Base-by-base conservation (phyloP, 1,140 invertebrate species). In the Campoletis sonorensis region DNA sequence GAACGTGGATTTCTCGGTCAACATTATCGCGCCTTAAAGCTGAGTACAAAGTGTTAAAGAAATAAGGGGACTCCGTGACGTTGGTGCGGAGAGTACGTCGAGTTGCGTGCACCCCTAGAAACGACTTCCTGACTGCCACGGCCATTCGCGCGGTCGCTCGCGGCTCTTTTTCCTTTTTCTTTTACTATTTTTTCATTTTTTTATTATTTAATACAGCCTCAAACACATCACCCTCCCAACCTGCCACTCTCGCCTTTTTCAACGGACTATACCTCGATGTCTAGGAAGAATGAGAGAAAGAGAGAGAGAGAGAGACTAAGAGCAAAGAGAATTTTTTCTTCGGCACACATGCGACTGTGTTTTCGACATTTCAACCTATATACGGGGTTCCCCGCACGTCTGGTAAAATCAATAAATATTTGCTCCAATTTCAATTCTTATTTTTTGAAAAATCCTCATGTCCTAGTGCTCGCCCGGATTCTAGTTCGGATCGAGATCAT, bases 51-150 rank as follows among this genome's bases (percentile, higher is more conserved):
- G 30, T 1, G 11, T n/a, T n/a, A n/a, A 58, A n/a, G 40, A 23
- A 23, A 13, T n/a, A 26, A 67, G 61, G 26, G 23, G 23, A 15
- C 5, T 10, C 23, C 27, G 1, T 67, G 54, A 58, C 7, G 54
- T 45, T 4, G 61, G 61, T 2, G 27, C 18, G 61, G 61, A 15
- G 27, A 21, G 27, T 3, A 70, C 30, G 27, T 58, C 64, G 67
- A 71, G 45, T 80, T 75, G 79, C 72, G 72, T 75, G 72, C 49
- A 75, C 72, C 72, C 72, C 54, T 49, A 51, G 8, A 54, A 75
- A 54, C 23, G 45, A 49, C 23, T 30, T 30, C 67, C 30, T 70
- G 18, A 30, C 67, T 70, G 67, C 67, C 67, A 70, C 67, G 67
- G 67, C 67, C 67, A 70, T 70, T 70, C 67, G 30, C 67, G 67